Conservation (phyloP, 53 echinoderm and acorn worm genomes). For the Patiria pectinifera region DNA sequence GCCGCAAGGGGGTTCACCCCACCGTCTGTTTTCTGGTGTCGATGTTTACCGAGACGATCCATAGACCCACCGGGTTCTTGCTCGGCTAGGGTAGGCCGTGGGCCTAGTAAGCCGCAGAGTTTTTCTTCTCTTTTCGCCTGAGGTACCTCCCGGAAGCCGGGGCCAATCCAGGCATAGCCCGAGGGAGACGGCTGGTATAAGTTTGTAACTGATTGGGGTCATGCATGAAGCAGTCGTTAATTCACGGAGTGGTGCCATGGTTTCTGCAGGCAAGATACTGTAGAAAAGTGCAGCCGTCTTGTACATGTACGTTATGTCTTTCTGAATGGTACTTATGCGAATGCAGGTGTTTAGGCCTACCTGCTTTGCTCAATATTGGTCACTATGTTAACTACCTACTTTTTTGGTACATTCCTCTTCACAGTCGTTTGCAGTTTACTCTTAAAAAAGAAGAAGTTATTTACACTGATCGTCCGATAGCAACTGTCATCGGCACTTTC, state of each 20-base stretch:
- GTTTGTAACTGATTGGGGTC: conserved; percentile 58
- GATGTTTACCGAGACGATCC: no score
- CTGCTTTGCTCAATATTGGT: no score
- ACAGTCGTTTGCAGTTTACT: not conserved
- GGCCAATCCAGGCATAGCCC: conserved; percentile 25
- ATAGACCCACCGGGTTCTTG: not conserved
- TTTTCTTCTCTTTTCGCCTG: conserved; percentile 12
- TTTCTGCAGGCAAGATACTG: not conserved
- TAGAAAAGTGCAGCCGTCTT: not conserved
- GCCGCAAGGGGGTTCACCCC: not conserved
- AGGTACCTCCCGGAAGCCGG: conserved; percentile 41
- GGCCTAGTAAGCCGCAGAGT: not conserved
- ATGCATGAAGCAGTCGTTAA: conserved; percentile 29
- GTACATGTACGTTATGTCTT: not conserved
- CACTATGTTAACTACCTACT: no score
- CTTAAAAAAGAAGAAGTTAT: no score
- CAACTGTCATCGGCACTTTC: no score
- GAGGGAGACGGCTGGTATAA: conserved; percentile 11
- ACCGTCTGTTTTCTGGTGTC: not conserved
- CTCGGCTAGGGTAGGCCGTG: not conserved
- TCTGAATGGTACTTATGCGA: no score
- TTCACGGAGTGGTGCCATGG: not conserved
- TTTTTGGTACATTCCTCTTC: not conserved
- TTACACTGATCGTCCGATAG: no score
- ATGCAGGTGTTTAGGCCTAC: no score